These are phyloP conservation scores for Agrochola macilenta DNA, from an alignment of 2,888 invertebrate genomes.

Conservation along the genomic window DNA sequence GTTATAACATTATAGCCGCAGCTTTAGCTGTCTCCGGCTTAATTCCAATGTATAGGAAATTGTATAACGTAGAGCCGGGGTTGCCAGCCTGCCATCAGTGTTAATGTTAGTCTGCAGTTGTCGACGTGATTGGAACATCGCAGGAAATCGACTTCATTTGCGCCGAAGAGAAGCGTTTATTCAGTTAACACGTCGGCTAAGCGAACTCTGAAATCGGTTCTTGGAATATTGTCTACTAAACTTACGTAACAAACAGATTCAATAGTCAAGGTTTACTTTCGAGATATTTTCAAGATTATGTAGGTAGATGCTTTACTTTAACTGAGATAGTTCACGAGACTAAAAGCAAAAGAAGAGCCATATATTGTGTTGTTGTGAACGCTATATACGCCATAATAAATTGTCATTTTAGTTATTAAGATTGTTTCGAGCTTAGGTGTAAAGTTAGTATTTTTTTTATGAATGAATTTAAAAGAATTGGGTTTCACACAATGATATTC, in stretches of 20 bases:
- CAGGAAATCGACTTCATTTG: slow-evolving; percentile 49
- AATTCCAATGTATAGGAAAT: slow-evolving; percentile 45
- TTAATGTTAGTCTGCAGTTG: slow-evolving; percentile 34
- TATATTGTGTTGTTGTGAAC: no score
- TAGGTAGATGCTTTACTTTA: background rate
- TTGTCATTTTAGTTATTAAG: no score
- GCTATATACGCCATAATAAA: no score
- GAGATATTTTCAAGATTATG: background rate
- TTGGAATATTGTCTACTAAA: background rate
- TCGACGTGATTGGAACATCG: slow-evolving; percentile 42
- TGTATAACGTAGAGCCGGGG: slow-evolving; percentile 43
- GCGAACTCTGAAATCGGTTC: slow-evolving; percentile 2
- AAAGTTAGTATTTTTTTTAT: no score
- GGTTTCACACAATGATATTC: no score
- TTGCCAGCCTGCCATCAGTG: slow-evolving; percentile 8
- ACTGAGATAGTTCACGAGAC: background rate
- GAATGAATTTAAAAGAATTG: no score
- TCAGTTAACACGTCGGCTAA: slow-evolving; percentile 5
- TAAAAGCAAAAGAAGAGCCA: no score
- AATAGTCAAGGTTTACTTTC: background rate
- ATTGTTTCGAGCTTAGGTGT: no score
- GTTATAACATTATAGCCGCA: background rate
- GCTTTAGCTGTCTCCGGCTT: slow-evolving; percentile 40
- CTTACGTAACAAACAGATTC: background rate
- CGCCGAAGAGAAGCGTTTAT: slow-evolving; percentile 29